Conservation (phyloP, 2,797 vertebrate species). For the Sebastes itinus region DNA sequence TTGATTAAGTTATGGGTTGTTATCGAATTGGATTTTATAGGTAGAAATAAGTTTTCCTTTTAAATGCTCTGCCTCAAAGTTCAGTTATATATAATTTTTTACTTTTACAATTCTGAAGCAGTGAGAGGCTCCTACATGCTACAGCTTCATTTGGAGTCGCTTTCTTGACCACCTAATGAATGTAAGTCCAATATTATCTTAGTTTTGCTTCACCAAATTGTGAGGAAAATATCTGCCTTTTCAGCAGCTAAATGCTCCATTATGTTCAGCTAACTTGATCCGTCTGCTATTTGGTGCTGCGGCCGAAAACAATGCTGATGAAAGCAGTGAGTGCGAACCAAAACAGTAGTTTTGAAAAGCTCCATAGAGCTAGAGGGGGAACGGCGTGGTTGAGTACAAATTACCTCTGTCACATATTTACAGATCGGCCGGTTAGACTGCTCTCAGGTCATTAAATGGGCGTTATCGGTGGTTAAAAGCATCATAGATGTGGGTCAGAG, state of each 20-base stretch:
- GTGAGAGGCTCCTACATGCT: neutral
- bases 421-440: too few species aligned
- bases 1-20: neutral
- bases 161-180: neutral
- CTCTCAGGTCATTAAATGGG: too few species aligned
- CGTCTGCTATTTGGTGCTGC: neutral
- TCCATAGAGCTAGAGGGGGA: neutral
- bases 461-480: too few species aligned
- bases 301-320: neutral
- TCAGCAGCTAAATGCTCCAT: neutral
- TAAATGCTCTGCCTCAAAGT: neutral
- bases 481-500: too few species aligned
- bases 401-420: neutral
- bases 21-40: neutral
- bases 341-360: neutral
- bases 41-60: neutral
- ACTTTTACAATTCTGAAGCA: neutral
- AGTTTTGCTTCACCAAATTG: neutral
- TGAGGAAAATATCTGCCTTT: neutral
- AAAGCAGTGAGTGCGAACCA: neutral
- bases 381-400: neutral
- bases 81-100: neutral
- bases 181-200: neutral
- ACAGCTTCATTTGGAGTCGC: neutral
- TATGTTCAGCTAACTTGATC: neutral